phyloP scores from a whole-genome alignment of 2,797 vertebrate species.

The Dryobates pubescens region DNA sequence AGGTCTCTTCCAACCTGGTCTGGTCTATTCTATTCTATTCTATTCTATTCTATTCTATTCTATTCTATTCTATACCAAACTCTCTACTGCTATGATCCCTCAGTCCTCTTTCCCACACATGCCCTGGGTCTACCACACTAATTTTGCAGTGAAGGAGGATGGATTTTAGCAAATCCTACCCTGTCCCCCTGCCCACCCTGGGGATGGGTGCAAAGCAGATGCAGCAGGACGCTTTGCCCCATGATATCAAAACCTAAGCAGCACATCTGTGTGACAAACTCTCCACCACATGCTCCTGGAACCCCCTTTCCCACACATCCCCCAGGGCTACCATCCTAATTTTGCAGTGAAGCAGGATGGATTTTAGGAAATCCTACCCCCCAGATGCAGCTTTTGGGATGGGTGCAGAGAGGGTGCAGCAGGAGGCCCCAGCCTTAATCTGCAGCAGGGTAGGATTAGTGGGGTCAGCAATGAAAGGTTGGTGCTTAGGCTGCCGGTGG shows the following conservation, averaged over 20 bases:
- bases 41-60: too few species aligned
- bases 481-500: not conserved
- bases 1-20: too few species aligned
- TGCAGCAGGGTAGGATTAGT: not conserved
- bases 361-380: not conserved
- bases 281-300: rapidly evolving
- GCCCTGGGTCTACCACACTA: not conserved
- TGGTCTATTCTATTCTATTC: too few species aligned
- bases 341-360: not conserved
- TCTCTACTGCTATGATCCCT: rapidly evolving
- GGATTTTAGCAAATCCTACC: not conserved
- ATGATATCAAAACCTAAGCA: rapidly evolving
- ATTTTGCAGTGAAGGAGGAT: not conserved
- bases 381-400: not conserved
- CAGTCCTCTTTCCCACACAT: rapidly evolving
- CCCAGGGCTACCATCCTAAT: not conserved
- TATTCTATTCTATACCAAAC: not conserved
- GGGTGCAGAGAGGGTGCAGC: not conserved
- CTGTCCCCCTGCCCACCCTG: too few species aligned
- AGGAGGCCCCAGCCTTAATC: conserved; percentile 29
- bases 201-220: too few species aligned
- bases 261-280: not conserved
- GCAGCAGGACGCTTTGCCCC: not conserved
- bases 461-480: not conserved
- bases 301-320: rapidly evolving